Evolutionary conservation across 2,797 vertebrate genomes (phyloP).

Genomic region (Enteromius mattozi): DNA sequence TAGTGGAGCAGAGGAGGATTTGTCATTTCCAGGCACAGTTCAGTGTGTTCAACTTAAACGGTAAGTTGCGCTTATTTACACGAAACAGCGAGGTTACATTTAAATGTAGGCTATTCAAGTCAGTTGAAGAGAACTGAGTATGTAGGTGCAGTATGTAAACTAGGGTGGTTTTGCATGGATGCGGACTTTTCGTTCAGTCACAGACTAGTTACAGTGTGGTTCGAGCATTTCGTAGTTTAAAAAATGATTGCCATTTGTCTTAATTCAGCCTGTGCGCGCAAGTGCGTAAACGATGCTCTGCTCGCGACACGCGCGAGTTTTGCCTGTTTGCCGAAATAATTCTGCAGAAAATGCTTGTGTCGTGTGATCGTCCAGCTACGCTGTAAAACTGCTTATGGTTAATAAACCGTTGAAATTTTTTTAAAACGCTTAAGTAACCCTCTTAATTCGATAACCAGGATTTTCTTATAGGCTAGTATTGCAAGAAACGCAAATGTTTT

Average conservation of each 20-base stretch:
- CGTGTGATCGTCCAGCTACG: background rate
- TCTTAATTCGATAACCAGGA: background rate
- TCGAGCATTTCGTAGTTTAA: background rate
- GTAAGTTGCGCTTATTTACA: constrained; percentile 27
- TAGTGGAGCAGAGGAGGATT: background rate
- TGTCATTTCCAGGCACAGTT: background rate
- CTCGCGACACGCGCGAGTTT: background rate
- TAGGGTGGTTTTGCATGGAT: background rate
- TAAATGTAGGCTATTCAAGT: background rate
- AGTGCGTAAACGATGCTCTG: background rate
- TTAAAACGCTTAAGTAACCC: background rate
- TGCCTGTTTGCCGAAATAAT: background rate
- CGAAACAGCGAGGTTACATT: background rate
- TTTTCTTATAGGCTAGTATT: background rate
- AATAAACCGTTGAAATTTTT: background rate
- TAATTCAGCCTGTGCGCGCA: background rate
- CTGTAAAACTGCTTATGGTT: background rate
- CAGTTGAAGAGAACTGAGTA: background rate
- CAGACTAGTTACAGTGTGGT: background rate
- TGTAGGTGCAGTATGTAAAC: background rate
- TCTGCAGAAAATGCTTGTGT: background rate
- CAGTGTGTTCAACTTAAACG: background rate
- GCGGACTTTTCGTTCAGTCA: background rate
- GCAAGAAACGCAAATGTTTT: background rate
- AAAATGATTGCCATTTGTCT: background rate